Evolutionary conservation across 2,797 vertebrate species (phyloP).

Genomic region (Pseudochaenichthys georgianus): DNA sequence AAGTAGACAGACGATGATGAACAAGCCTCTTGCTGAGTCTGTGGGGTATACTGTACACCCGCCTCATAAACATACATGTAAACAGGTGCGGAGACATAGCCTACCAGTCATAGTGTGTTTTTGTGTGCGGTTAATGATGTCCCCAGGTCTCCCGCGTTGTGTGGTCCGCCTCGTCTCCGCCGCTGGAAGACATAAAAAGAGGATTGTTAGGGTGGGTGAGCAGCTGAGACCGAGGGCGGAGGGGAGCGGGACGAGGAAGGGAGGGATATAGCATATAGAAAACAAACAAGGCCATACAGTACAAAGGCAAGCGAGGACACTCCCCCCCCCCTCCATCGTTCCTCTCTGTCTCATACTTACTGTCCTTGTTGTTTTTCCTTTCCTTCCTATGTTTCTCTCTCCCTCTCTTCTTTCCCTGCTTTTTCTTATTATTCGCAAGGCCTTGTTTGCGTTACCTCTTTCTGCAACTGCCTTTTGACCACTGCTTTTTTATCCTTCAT

Average conservation of each 20-base stretch:
- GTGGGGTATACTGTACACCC: not conserved
- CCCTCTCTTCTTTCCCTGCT: not conserved
- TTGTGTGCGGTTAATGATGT: conserved; percentile 73
- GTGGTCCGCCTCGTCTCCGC: conserved; percentile 61
- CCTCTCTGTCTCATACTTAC: conserved; percentile 25
- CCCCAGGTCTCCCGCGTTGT: conserved; percentile 64
- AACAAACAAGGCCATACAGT: conserved; percentile 69
- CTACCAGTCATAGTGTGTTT: conserved; percentile 75
- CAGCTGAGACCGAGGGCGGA: conserved; percentile 38
- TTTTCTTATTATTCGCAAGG: not conserved
- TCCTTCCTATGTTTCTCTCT: not conserved
- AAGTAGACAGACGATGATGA: conserved; percentile 16
- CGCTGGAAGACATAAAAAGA: conserved; percentile 77
- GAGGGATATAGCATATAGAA: conserved; percentile 59
- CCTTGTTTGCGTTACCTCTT: not conserved
- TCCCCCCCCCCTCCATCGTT: conserved; percentile 5
- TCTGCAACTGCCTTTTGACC: not conserved
- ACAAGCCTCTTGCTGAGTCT: not conserved
- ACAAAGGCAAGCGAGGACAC: conserved; percentile 56
- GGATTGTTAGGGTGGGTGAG: conserved; percentile 59
- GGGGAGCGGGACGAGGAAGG: conserved; percentile 16
- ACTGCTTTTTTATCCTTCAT: not conserved
- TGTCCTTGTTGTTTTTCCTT: not conserved
- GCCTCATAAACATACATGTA: not conserved
- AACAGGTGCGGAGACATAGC: conserved; percentile 44